Evolutionary conservation across 2,888 invertebrate genomes (phyloP).

Genomic region (Xestia ashworthii): DNA sequence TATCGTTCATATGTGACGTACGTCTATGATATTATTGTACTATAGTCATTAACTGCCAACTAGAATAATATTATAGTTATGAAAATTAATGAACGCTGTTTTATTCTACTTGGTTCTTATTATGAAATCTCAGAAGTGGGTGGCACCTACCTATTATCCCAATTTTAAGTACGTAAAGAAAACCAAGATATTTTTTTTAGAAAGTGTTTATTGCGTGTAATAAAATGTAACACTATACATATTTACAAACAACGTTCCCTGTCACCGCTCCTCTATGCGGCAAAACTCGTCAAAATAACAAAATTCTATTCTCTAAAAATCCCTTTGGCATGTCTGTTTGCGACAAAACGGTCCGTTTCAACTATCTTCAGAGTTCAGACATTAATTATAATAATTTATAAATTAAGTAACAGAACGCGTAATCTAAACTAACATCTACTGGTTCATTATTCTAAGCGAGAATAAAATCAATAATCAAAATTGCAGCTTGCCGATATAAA

Average conservation of each 20-base stretch:
- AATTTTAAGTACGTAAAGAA: slow-evolving; percentile 29
- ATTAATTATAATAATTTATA: slow-evolving; percentile 39
- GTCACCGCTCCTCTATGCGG: slow-evolving; percentile 58
- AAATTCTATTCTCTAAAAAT: slow-evolving; percentile 72
- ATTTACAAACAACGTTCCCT: slow-evolving; percentile 75
- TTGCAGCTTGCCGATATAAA: neutral
- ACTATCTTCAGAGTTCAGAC: slow-evolving; percentile 19
- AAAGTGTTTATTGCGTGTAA: slow-evolving; percentile 79
- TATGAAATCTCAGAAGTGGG: neutral
- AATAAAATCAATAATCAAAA: slow-evolving; percentile 14
- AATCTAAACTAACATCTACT: slow-evolving; percentile 19
- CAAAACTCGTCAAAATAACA: slow-evolving; percentile 76
- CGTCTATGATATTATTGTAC: slow-evolving; percentile 79
- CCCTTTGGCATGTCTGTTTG: slow-evolving; percentile 69
- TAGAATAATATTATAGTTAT: slow-evolving; percentile 76
- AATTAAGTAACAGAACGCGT: slow-evolving; percentile 26
- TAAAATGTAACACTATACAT: slow-evolving; percentile 85
- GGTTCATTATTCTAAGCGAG: slow-evolving; percentile 18
- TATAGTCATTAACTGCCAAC: slow-evolving; percentile 87
- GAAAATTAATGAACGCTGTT: slow-evolving; percentile 56
- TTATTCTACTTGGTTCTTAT: slow-evolving; percentile 53
- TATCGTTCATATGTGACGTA: slow-evolving; percentile 79
- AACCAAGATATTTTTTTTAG: slow-evolving; percentile 31
- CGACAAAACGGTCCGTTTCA: slow-evolving; percentile 47
- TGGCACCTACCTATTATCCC: too few species aligned